These are phyloP conservation scores for Drosophila pachea DNA, from an alignment of 1,140 invertebrate species.

Conservation along the genomic window DNA sequence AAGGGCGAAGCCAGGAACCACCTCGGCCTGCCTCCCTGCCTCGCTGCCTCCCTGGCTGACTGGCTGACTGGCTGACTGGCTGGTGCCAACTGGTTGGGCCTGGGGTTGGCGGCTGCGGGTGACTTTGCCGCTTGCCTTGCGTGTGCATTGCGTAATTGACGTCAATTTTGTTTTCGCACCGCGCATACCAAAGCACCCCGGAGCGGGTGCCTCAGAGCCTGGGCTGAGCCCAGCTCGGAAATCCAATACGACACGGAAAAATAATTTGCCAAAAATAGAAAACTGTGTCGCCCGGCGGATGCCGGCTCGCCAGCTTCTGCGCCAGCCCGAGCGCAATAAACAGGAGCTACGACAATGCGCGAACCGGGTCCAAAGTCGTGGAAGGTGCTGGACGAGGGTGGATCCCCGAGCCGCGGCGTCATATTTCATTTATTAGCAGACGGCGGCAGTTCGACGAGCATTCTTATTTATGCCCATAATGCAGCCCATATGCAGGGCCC, in stretches of 20 bases:
- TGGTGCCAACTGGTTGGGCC: constrained; percentile 43
- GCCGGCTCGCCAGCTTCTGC: constrained; percentile 13
- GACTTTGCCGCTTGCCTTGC: constrained; percentile 17
- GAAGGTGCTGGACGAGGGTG: constrained; percentile 9
- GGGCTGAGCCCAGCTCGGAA: constrained; percentile 39
- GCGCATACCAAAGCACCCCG: constrained; percentile 67
- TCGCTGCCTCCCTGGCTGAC: neutral
- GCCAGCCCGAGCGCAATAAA: constrained; percentile 56
- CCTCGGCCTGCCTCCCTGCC: constrained; percentile 4
- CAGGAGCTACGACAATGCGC: constrained; percentile 67
- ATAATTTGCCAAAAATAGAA: constrained; percentile 77
- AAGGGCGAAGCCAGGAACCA: constrained; percentile 20
- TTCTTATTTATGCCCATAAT: constrained; percentile 75
- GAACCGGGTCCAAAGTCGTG: neutral
- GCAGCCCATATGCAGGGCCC: constrained; percentile 67
- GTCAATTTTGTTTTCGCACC: constrained; percentile 79
- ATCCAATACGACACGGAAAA: constrained; percentile 69
- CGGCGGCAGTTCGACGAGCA: constrained; percentile 52
- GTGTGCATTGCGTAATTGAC: constrained; percentile 78
- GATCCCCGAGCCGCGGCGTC: constrained; percentile 47
- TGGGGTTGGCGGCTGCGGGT: constrained; percentile 10
- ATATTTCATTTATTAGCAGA: constrained; percentile 78
- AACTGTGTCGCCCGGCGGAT: constrained; percentile 61
- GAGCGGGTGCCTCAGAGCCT: constrained; percentile 16
- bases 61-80: neutral